These are phyloP conservation scores for Sciurus vulgaris DNA, from an alignment of 2,797 vertebrate species.

Conservation along the genomic window DNA sequence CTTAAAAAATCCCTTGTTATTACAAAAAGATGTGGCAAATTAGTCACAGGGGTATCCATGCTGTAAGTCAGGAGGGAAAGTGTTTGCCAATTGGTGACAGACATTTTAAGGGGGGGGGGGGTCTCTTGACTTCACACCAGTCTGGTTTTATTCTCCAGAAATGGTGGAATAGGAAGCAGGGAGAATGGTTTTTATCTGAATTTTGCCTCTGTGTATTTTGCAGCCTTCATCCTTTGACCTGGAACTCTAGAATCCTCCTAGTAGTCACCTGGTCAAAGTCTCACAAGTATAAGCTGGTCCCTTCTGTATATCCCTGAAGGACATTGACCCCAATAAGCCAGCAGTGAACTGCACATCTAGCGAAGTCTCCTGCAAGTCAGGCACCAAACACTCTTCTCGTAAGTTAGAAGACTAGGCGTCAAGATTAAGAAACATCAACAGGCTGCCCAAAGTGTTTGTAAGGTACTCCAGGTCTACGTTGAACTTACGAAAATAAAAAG, in stretches of 20 bases:
- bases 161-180: slow-evolving; percentile 23
- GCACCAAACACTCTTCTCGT: background rate
- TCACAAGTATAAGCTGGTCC: background rate
- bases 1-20: slow-evolving; percentile 74
- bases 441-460: background rate
- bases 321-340: background rate
- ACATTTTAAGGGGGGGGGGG: slow-evolving; percentile 76
- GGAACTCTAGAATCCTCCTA: background rate
- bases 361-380: background rate
- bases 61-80: slow-evolving; percentile 63
- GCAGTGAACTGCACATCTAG: background rate
- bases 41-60: slow-evolving; percentile 73
- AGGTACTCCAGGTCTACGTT: background rate
- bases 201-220: background rate
- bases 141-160: slow-evolving; percentile 40
- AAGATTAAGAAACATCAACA: background rate
- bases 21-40: slow-evolving; percentile 84
- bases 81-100: slow-evolving; percentile 82
- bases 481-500: background rate
- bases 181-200: background rate
- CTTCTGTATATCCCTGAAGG: background rate
- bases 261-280: background rate
- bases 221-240: slow-evolving; percentile 18
- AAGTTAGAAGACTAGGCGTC: background rate
- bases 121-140: slow-evolving; percentile 65